Conservation (phyloP, 2,888 invertebrate genomes). For the Tenthredo amoena region DNA sequence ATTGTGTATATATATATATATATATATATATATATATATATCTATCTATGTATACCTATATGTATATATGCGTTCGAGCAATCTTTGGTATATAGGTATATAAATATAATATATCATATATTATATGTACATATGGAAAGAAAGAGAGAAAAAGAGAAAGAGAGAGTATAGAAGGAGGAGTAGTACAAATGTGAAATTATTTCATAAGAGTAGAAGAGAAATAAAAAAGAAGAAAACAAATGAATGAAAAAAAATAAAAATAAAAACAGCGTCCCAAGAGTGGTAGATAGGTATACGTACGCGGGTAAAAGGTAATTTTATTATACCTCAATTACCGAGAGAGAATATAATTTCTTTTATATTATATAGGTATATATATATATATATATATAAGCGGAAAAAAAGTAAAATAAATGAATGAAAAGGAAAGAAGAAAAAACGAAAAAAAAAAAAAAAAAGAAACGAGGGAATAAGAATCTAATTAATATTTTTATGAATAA, state of each 20-base stretch:
- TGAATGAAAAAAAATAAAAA: neutral
- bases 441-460: slow-evolving; percentile 11
- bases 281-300: neutral
- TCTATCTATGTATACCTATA: neutral
- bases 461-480: slow-evolving; percentile 1
- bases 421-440: neutral
- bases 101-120: too few species aligned
- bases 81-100: too few species aligned
- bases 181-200: slow-evolving; percentile 43
- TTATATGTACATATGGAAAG: neutral
- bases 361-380: neutral
- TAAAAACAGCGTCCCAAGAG: neutral
- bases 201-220: neutral
- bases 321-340: neutral
- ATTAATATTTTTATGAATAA: slow-evolving; percentile 8
- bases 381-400: neutral
- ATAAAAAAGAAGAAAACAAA: neutral
- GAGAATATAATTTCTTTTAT: neutral
- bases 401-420: neutral
- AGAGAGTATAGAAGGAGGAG: neutral
- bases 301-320: neutral
- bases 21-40: neutral
- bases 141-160: neutral
- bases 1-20: neutral
- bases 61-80: neutral